A percentile compares a stretch with the other conserved stretches of the same genome.
Conservation (phyloP, 53 echinoderm and acorn worm genomes). For the Mesocentrotus franciscanus region DNA sequence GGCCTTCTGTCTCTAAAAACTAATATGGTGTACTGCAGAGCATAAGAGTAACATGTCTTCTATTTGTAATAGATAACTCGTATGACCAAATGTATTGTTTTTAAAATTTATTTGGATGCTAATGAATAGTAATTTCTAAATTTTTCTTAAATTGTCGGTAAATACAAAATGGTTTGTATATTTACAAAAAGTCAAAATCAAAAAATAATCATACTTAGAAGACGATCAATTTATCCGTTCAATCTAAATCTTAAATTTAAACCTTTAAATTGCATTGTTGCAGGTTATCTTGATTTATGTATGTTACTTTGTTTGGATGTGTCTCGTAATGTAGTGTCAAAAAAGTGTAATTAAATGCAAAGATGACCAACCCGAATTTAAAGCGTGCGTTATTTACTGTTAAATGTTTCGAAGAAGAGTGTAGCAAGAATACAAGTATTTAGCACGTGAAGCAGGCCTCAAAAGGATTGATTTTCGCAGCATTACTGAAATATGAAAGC, state of each 20-base stretch:
- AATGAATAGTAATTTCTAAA: no score
- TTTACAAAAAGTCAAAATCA: neutral
- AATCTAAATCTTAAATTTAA: neutral
- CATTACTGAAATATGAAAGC: no score
- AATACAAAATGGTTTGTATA: neutral
- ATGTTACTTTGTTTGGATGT: neutral
- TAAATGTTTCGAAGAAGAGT: neutral
- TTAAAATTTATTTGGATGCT: no score
- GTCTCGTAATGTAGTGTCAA: neutral
- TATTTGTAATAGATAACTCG: no score
- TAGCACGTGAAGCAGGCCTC: no score
- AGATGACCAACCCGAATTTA: neutral
- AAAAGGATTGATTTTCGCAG: no score
- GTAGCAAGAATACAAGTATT: neutral
- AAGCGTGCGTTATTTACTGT: neutral
- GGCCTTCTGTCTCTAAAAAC: neutral
- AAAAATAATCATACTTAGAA: neutral
- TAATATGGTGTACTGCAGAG: neutral
- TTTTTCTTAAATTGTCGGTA: neutral
- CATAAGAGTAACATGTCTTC: neutral
- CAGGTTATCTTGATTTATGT: neutral
- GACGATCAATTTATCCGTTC: neutral
- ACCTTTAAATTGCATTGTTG: neutral
- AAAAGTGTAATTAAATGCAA: conserved; percentile 5
- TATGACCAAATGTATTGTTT: no score